Conservation (phyloP, 64 coral and sea anemone genomes). For the Acropora yongei region DNA sequence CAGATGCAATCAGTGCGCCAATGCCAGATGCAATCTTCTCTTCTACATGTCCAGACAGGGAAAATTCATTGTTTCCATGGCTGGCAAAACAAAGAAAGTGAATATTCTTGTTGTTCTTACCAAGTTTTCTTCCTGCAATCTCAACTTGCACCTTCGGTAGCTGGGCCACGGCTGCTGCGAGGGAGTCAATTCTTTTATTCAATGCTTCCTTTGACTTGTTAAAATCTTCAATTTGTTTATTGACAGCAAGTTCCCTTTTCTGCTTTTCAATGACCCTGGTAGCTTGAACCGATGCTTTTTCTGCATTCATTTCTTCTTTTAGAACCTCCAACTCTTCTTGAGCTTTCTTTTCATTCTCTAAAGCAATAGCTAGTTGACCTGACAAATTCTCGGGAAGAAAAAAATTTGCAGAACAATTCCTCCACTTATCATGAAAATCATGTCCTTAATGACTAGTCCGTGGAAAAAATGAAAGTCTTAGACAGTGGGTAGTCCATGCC, state of each 20-base stretch:
- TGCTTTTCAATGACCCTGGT: slow-evolving; percentile 73
- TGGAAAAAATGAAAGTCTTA: too few relatives aligned
- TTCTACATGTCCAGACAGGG: too few relatives aligned
- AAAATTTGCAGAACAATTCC: background rate
- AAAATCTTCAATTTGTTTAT: slow-evolving; percentile 66
- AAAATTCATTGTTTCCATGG: too few relatives aligned
- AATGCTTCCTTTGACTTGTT: slow-evolving; percentile 65
- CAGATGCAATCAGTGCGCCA: too few relatives aligned
- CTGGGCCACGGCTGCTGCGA: slow-evolving; percentile 40
- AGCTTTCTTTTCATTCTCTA: slow-evolving; percentile 74
- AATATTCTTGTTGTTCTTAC: slow-evolving; percentile 31
- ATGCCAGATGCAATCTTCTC: too few relatives aligned
- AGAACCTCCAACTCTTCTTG: slow-evolving; percentile 71
- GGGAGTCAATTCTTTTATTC: slow-evolving; percentile 44
- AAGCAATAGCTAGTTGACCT: slow-evolving; percentile 64
- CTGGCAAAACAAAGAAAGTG: background rate
- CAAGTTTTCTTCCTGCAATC: slow-evolving; percentile 68
- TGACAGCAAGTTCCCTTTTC: slow-evolving; percentile 61
- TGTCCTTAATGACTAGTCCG: too few relatives aligned
- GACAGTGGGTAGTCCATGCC: too few relatives aligned
- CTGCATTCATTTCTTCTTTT: slow-evolving; percentile 86
- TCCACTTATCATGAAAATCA: background rate
- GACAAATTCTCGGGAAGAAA: slow-evolving; percentile 29
- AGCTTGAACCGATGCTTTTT: slow-evolving; percentile 76
- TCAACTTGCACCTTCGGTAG: slow-evolving; percentile 70